Conservation (phyloP, 1,140 invertebrate genomes). For the Aphelinus atriplicis region DNA sequence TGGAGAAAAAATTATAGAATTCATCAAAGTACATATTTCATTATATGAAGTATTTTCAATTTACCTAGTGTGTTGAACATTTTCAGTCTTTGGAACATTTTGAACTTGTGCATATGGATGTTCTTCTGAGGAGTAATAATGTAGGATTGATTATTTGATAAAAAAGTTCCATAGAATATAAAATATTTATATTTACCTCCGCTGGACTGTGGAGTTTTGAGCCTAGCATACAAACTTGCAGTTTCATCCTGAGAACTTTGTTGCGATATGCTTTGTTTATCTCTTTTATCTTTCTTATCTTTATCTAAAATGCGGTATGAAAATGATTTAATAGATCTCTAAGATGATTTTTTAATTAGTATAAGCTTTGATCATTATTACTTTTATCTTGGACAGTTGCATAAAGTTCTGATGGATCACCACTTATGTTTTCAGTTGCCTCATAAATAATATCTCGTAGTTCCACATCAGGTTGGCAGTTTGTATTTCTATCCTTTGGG, state of each 20-base stretch:
- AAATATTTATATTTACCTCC: conserved; percentile 59
- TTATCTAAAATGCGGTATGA: conserved; percentile 38
- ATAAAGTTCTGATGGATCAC: conserved; percentile 74
- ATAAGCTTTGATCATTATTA: conserved; percentile 35
- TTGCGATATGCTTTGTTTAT: conserved; percentile 67
- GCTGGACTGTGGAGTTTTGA: conserved; percentile 62
- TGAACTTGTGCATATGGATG: conserved; percentile 77
- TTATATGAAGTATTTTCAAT: neutral
- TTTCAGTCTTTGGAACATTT: conserved; percentile 59
- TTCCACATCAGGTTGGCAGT: conserved; percentile 54
- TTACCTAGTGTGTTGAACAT: conserved; percentile 55
- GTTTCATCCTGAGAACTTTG: conserved; percentile 73
- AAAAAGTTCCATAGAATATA: neutral
- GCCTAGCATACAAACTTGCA: conserved; percentile 70
- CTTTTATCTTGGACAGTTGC: conserved; percentile 74
- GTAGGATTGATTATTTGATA: conserved; percentile 1
- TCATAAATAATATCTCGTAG: conserved; percentile 64
- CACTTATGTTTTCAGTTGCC: conserved; percentile 57
- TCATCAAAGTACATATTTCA: too few species aligned
- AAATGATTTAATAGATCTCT: neutral
- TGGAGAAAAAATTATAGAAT: neutral
- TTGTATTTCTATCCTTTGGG: conserved; percentile 64
- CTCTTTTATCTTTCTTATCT: conserved; percentile 57
- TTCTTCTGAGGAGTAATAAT: conserved; percentile 47
- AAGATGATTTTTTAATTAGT: neutral